Percentiles rank a stretch among this genome's conserved stretches.
Conservation (phyloP, 2,113 vertebrate genomes). For the Argyrosomus japonicus region DNA sequence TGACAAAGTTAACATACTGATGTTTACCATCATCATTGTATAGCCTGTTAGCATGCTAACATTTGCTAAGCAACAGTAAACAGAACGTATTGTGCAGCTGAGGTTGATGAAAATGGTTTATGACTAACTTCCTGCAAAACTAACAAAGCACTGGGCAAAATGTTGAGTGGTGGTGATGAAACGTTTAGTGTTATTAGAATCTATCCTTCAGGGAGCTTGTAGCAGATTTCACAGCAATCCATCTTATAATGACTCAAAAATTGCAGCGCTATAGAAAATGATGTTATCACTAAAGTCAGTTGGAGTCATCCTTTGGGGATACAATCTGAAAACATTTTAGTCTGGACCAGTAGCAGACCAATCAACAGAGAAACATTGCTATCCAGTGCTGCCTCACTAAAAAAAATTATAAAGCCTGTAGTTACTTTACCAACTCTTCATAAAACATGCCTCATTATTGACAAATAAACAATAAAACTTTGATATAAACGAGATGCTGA, state of each 20-base stretch:
- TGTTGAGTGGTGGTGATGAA: too few species aligned
- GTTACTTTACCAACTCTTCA: not conserved
- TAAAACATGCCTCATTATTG: not conserved
- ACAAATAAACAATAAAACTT: not conserved
- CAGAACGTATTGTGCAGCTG: too few species aligned
- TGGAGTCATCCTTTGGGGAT: not conserved
- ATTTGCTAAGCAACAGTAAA: not conserved
- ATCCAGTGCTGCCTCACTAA: not conserved
- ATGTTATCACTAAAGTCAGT: not conserved
- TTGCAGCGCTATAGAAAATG: not conserved
- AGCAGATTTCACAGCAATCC: too few species aligned
- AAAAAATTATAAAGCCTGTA: not conserved
- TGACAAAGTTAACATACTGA: too few species aligned
- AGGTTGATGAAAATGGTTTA: not conserved
- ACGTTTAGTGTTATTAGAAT: too few species aligned
- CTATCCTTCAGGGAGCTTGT: too few species aligned
- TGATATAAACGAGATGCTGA: not conserved
- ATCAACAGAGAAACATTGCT: not conserved
- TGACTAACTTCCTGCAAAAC: too few species aligned
- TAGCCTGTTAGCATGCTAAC: not conserved
- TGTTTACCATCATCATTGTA: too few species aligned
- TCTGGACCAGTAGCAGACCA: not conserved
- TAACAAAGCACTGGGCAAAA: not conserved
- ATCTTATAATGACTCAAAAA: too few species aligned
- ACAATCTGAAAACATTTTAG: too few species aligned